These are phyloP conservation scores for Onchidella celtica DNA, from an alignment of 2,888 invertebrate genomes.

Conservation along the genomic window DNA sequence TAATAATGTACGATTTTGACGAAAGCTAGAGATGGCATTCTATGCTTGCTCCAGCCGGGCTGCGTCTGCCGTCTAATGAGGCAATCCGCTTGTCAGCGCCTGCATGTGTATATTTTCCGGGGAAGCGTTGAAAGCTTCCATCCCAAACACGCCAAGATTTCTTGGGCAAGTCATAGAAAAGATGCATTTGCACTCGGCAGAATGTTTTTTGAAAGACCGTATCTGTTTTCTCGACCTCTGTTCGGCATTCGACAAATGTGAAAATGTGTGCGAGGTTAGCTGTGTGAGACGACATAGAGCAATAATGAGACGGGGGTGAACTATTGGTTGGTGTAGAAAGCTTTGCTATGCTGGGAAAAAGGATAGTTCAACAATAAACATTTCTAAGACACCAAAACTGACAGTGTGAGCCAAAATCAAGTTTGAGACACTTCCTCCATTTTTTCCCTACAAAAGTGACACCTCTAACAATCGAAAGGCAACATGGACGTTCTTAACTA, in stretches of 20 bases:
- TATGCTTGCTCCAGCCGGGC: background rate
- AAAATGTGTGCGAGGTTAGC: background rate
- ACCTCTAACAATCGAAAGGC: no score
- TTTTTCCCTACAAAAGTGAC: no score
- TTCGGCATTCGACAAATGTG: slow-evolving; percentile 20
- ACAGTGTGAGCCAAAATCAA: no score
- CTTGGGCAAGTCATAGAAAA: slow-evolving; percentile 10
- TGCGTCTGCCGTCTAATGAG: slow-evolving; percentile 28
- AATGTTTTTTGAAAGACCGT: slow-evolving; percentile 12
- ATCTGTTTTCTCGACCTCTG: background rate
- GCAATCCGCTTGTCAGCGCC: slow-evolving; percentile 30
- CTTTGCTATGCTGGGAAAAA: no score
- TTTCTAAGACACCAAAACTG: no score
- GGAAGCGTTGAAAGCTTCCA: background rate
- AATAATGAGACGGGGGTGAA: no score
- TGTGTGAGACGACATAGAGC: background rate
- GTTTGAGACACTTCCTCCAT: no score
- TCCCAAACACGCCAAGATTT: slow-evolving; percentile 25
- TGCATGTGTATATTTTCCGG: slow-evolving; percentile 24
- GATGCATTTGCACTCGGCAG: slow-evolving; percentile 28
- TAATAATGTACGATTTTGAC: slow-evolving; percentile 41
- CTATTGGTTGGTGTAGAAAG: no score
- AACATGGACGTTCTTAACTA: no score
- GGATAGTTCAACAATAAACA: no score
- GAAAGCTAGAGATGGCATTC: slow-evolving; percentile 23